Evolutionary conservation across 2,888 invertebrate genomes (phyloP).

Genomic region (Rotaria macrura): DNA sequence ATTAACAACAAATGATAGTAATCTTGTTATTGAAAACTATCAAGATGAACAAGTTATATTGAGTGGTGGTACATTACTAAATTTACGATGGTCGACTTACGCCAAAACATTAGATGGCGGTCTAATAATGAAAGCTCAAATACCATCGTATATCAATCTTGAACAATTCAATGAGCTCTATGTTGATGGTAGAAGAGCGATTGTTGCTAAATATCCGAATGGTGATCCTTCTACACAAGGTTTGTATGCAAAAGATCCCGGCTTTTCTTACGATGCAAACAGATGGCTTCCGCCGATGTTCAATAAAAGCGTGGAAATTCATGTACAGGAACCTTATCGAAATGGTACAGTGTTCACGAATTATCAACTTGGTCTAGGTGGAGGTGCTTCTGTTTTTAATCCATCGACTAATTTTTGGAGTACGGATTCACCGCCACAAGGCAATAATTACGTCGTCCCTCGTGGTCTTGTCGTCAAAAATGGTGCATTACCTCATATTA

Average conservation of each 20-base stretch:
- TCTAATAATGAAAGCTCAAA: not conserved
- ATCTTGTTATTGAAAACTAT: not conserved
- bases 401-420: too few species aligned
- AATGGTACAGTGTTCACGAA: too few species aligned
- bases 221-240: constrained; percentile 12
- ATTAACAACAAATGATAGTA: not conserved
- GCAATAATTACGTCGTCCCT: too few species aligned
- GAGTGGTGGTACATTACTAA: not conserved
- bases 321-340: too few species aligned
- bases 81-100: not conserved
- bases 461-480: too few species aligned
- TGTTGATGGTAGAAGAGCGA: not conserved
- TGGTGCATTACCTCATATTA: too few species aligned
- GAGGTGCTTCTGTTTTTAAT: too few species aligned
- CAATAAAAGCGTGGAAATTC: not conserved
- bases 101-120: not conserved
- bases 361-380: too few species aligned
- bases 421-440: too few species aligned
- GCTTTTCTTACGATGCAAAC: not conserved
- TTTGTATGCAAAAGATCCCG: not conserved
- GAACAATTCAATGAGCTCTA: not conserved
- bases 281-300: not conserved
- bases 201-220: constrained; percentile 5
- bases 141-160: not conserved
- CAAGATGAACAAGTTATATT: not conserved